Evolutionary conservation across 2,888 invertebrate species (phyloP).

Genomic region (Cantharis rustica): DNA sequence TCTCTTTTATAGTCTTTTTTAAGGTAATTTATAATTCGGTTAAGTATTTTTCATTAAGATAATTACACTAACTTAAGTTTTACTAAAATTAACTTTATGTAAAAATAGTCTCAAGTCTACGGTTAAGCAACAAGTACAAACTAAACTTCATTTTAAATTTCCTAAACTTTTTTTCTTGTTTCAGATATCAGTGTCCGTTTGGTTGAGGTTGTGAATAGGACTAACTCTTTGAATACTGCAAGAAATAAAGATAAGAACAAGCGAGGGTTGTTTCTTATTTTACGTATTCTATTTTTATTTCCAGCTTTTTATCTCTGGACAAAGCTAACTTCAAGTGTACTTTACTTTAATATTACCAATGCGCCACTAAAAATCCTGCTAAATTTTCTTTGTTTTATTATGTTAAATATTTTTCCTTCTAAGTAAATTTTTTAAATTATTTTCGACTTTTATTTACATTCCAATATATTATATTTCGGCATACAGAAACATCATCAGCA

Average conservation of each 20-base stretch:
- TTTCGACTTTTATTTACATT: background rate
- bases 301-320: background rate
- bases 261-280: slow-evolving; percentile 27
- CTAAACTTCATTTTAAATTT: background rate
- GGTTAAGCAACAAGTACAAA: background rate
- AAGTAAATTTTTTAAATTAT: background rate
- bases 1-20: slow-evolving; percentile 16
- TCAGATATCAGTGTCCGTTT: slow-evolving; percentile 6
- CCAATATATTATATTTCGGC: background rate
- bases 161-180: background rate
- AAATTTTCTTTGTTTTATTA: background rate
- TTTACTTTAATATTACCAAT: background rate
- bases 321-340: background rate
- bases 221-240: slow-evolving; percentile 25
- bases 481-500: background rate
- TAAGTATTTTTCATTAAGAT: background rate
- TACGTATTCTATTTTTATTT: background rate
- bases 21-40: background rate
- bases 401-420: background rate
- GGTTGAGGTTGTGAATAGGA: slow-evolving; percentile 6
- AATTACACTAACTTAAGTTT: background rate
- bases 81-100: background rate
- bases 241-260: slow-evolving; percentile 26
- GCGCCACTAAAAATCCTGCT: background rate
- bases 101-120: background rate